phyloP scores from a whole-genome alignment of 2,888 invertebrate genomes.

The Molanna angustata region DNA sequence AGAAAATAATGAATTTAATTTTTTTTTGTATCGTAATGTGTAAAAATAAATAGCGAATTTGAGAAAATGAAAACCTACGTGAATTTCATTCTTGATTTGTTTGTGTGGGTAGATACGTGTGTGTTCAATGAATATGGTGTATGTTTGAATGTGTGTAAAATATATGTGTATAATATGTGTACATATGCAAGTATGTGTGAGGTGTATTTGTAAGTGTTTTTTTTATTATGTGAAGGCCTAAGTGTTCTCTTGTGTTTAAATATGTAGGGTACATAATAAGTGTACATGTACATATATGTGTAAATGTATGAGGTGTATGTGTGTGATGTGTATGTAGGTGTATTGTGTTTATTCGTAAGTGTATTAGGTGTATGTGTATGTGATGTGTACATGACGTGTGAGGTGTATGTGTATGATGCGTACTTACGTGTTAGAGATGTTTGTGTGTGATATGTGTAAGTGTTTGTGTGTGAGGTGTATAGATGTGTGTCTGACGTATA shows the following conservation, averaged over 20 bases:
- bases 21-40: too few relatives aligned
- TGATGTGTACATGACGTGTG: not conserved
- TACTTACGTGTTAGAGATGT: not conserved
- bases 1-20: too few relatives aligned
- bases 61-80: too few relatives aligned
- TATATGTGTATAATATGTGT: too few relatives aligned
- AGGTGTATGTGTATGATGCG: not conserved
- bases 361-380: not conserved
- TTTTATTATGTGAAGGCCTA: not conserved
- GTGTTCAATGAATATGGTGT: too few relatives aligned
- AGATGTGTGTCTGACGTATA: not conserved
- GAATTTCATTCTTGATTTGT: too few relatives aligned
- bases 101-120: conserved; percentile 14
- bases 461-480: not conserved
- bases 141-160: too few relatives aligned
- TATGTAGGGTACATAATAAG: not conserved
- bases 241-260: not conserved
- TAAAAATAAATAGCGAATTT: too few relatives aligned
- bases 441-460: not conserved
- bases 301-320: not conserved
- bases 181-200: too few relatives aligned
- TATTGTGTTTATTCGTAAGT: too few relatives aligned
- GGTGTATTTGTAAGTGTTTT: not conserved
- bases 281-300: conserved; percentile 1
- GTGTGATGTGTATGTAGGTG: not conserved